Evolutionary conservation across 1,140 invertebrate genomes (phyloP).

Genomic region (Pseudomyrmex concolor): DNA sequence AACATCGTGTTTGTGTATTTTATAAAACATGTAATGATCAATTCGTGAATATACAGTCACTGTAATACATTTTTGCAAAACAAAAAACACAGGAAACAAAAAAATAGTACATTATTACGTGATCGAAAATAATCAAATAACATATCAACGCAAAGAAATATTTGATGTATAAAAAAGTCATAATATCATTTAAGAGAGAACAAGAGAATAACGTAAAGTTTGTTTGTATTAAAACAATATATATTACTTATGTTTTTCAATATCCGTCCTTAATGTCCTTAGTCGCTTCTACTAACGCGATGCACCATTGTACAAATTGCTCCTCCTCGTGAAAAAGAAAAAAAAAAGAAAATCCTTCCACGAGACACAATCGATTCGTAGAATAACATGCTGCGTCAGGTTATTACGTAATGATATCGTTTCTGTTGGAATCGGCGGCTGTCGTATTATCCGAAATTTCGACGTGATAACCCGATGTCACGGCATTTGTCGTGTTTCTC

Average conservation of each 20-base stretch:
- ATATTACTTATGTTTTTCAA: conserved; percentile 20
- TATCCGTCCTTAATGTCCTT: conserved; percentile 20
- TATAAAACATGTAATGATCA: too few relatives aligned
- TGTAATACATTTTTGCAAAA: too few relatives aligned
- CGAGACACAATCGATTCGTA: conserved; percentile 12
- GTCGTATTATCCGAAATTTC: conserved; percentile 27
- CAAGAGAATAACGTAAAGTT: not conserved
- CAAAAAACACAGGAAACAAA: too few relatives aligned
- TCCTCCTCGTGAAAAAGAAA: not conserved
- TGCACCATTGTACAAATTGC: conserved; percentile 23
- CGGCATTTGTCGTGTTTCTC: conserved; percentile 31
- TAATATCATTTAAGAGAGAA: conserved; percentile 11
- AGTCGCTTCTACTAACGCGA: conserved; percentile 26
- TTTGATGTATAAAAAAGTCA: conserved; percentile 40
- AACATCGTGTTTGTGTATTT: too few relatives aligned
- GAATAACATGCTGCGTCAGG: conserved; percentile 10
- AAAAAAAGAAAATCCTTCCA: conserved; percentile 3
- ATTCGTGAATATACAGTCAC: too few relatives aligned
- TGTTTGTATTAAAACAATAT: conserved; percentile 33
- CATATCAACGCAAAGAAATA: conserved; percentile 8
- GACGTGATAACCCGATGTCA: conserved; percentile 25
- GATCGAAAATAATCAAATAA: too few relatives aligned
- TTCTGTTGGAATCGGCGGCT: conserved; percentile 52
- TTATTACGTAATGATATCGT: conserved; percentile 71
- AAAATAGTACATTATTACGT: too few relatives aligned